phyloP scores from a whole-genome alignment of 2,113 vertebrate species.

The Oriolus oriolus region DNA sequence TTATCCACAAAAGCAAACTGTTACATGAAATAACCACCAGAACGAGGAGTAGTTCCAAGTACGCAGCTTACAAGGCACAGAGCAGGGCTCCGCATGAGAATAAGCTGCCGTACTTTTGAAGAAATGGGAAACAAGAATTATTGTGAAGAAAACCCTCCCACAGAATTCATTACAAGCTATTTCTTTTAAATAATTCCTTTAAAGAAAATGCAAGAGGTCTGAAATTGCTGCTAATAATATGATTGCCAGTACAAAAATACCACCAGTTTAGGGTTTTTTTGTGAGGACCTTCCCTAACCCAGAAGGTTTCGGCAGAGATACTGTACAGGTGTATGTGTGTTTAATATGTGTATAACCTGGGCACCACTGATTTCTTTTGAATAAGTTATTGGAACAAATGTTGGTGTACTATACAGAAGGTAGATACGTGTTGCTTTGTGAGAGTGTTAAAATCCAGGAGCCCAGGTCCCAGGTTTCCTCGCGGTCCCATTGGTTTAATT shows the following conservation, averaged over 20 bases:
- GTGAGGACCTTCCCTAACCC: background rate
- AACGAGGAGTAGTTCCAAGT: background rate
- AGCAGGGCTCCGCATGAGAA: background rate
- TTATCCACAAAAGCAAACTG: conserved; percentile 12
- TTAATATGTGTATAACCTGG: background rate
- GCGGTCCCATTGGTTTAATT: background rate
- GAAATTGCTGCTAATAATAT: background rate
- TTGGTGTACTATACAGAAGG: background rate
- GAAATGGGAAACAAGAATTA: background rate
- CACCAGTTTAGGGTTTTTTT: background rate
- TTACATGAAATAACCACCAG: background rate
- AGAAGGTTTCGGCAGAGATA: background rate
- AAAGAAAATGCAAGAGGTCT: background rate
- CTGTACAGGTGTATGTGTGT: background rate
- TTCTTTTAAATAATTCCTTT: background rate
- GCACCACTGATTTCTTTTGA: background rate
- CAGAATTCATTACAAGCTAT: background rate
- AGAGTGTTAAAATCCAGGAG: background rate
- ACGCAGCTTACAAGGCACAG: background rate
- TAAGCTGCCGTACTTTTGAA: background rate
- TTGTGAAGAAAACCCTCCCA: background rate
- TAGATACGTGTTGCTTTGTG: background rate
- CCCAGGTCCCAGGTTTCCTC: background rate
- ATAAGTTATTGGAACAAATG: background rate
- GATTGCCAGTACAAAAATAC: background rate